phyloP scores from a whole-genome alignment of 1,140 invertebrate species.

The Anastrepha ludens region DNA sequence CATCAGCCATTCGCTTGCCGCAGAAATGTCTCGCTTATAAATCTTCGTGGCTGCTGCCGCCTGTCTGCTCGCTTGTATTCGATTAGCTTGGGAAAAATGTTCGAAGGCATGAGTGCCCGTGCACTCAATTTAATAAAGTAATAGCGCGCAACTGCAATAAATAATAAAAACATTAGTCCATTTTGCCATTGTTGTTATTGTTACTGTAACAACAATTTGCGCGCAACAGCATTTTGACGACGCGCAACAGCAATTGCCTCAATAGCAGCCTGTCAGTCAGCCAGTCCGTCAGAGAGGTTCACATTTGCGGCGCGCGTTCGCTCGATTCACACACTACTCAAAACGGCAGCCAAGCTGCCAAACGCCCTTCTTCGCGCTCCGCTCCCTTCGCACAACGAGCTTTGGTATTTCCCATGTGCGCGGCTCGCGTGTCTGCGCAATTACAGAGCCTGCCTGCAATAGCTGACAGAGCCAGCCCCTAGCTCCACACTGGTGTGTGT shows the following conservation, averaged over 20 bases:
- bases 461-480: neutral
- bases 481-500: neutral
- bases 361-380: neutral
- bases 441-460: slow-evolving; percentile 4
- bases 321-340: neutral
- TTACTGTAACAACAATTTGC: slow-evolving; percentile 13
- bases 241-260: neutral
- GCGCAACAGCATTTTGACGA: neutral
- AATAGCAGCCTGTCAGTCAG: slow-evolving; percentile 1
- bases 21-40: neutral
- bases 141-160: neutral
- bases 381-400: neutral
- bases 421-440: slow-evolving; percentile 14
- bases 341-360: neutral
- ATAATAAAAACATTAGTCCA: neutral
- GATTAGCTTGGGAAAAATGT: slow-evolving; percentile 38
- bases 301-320: neutral
- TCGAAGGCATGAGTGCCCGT: neutral
- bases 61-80: slow-evolving; percentile 22
- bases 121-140: slow-evolving; percentile 29
- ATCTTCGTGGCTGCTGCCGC: slow-evolving; percentile 38
- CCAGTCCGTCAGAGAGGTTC: neutral
- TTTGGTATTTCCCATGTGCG: slow-evolving; percentile 32
- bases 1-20: neutral
- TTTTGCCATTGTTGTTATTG: neutral